A percentile compares a stretch with the other conserved stretches of the same genome.
phyloP scores from a whole-genome alignment of 2,888 invertebrate genomes.

The Rhingia rostrata region DNA sequence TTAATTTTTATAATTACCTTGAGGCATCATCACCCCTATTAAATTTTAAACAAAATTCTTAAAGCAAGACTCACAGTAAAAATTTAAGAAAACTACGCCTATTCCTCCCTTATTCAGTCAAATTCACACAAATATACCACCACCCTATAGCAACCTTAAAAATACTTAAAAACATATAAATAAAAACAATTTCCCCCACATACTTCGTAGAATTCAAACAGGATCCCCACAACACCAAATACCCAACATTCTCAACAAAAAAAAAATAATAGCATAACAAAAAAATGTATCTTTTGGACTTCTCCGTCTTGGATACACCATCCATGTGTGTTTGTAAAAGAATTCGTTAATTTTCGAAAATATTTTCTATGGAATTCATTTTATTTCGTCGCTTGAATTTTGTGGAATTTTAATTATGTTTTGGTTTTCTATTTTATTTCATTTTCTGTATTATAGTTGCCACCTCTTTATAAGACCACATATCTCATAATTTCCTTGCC shows the following conservation, averaged over 20 bases:
- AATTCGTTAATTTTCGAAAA: constrained; percentile 74
- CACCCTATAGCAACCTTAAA: background rate
- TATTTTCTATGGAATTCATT: constrained; percentile 73
- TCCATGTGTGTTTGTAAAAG: constrained; percentile 55
- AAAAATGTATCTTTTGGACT: constrained; percentile 29
- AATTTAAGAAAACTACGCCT: too few relatives aligned
- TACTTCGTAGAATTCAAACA: constrained; percentile 57
- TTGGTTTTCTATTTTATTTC: constrained; percentile 70
- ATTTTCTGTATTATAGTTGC: constrained; percentile 47
- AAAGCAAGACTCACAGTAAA: too few relatives aligned
- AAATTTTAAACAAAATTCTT: too few relatives aligned
- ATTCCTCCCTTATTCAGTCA: too few relatives aligned
- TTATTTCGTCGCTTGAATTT: constrained; percentile 75
- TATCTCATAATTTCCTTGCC: constrained; percentile 69
- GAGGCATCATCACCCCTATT: too few relatives aligned
- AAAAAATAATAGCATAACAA: background rate
- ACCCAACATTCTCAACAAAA: constrained; percentile 56
- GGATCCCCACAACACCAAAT: constrained; percentile 42
- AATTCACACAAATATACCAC: too few relatives aligned
- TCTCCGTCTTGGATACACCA: background rate
- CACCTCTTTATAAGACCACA: constrained; percentile 51
- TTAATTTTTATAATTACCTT: too few relatives aligned
- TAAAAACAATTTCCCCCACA: constrained; percentile 66
- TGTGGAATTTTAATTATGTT: constrained; percentile 76
- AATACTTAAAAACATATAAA: constrained; percentile 51